These are phyloP conservation scores for Drosophila mettleri DNA, from an alignment of 2,888 invertebrate species.

Conservation along the genomic window DNA sequence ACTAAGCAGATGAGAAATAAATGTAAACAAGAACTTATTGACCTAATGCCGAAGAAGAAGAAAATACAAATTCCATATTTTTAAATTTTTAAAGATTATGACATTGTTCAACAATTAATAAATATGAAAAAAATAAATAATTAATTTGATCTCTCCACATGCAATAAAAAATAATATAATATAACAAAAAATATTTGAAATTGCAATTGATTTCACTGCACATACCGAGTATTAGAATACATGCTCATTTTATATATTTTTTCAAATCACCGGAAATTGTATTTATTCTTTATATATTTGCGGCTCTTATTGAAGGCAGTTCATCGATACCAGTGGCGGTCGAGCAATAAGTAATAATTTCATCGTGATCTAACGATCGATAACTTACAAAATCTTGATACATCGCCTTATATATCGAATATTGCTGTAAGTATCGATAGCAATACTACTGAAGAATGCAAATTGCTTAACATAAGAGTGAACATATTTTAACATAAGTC, in stretches of 20 bases:
- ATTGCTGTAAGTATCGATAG: constrained; percentile 1
- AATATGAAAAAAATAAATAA: neutral
- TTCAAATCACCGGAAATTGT: neutral
- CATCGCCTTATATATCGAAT: too few species aligned
- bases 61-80: neutral
- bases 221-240: too few species aligned
- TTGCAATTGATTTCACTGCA: too few species aligned
- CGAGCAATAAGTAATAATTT: neutral
- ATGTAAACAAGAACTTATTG: neutral
- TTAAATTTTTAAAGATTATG: too few species aligned
- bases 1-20: too few species aligned
- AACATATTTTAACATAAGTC: neutral
- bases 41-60: neutral
- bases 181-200: too few species aligned
- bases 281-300: neutral
- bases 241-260: neutral
- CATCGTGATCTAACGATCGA: too few species aligned
- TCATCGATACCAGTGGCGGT: neutral
- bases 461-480: neutral
- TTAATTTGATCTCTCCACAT: too few species aligned
- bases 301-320: neutral
- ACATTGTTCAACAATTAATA: neutral
- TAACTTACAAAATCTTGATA: too few species aligned
- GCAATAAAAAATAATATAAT: too few species aligned
- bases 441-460: neutral